phyloP scores from a whole-genome alignment of 2,888 invertebrate genomes.

The Cheilosia vulpina region DNA sequence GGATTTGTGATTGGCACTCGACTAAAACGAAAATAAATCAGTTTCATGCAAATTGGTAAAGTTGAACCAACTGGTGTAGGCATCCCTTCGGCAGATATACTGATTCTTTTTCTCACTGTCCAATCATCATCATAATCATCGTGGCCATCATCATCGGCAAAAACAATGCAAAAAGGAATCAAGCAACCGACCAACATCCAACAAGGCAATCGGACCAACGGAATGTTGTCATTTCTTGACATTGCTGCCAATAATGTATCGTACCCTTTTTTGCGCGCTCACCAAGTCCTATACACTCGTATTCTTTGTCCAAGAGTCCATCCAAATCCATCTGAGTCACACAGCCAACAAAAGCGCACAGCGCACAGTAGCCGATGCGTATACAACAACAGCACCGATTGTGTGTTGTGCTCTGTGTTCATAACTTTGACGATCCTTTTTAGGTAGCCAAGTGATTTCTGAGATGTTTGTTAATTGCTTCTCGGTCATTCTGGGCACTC shows the following conservation, averaged over 20 bases:
- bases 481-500: conserved; percentile 71
- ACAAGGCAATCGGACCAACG: conserved; percentile 70
- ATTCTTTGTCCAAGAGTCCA: conserved; percentile 33
- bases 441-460: conserved; percentile 75
- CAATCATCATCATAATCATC: conserved; percentile 74
- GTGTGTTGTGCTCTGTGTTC: conserved; percentile 74
- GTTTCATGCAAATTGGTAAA: not conserved
- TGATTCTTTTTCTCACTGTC: conserved; percentile 73
- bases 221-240: conserved; percentile 76
- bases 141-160: conserved; percentile 57
- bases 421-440: conserved; percentile 76
- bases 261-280: conserved; percentile 60
- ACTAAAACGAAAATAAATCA: no score
- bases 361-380: not conserved
- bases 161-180: conserved; percentile 47
- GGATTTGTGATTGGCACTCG: no score
- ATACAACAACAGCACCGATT: conserved; percentile 27
- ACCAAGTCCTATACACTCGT: conserved; percentile 33
- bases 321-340: conserved; percentile 23
- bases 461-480: conserved; percentile 76
- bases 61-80: not conserved
- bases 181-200: conserved; percentile 54
- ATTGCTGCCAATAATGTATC: conserved; percentile 75
- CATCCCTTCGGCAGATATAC: conserved; percentile 10
- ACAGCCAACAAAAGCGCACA: conserved; percentile 15